Percentiles rank a stretch among this genome's conserved stretches.
phyloP scores from a whole-genome alignment of 1,140 invertebrate species.

The Dryas iulia region DNA sequence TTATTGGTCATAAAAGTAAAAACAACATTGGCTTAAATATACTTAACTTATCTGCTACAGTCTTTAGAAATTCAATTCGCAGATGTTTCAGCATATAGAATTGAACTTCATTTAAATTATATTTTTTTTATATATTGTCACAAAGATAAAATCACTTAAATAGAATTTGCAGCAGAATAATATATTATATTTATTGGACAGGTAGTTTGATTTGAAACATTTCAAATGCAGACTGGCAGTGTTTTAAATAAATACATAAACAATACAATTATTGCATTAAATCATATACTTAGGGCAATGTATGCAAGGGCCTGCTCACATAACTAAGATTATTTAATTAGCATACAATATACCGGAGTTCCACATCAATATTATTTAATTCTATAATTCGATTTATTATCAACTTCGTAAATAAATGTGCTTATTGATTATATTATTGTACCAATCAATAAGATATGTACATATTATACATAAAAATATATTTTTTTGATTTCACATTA shows the following conservation, averaged over 20 bases:
- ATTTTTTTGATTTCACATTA: slow-evolving; percentile 24
- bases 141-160: slow-evolving; percentile 38
- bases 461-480: slow-evolving; percentile 48
- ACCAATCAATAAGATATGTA: slow-evolving; percentile 40
- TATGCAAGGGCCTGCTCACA: slow-evolving; percentile 62
- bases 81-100: slow-evolving; percentile 14
- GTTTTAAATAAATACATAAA: slow-evolving; percentile 34
- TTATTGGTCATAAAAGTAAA: slow-evolving; percentile 75
- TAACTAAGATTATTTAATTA: slow-evolving; percentile 31
- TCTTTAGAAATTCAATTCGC: slow-evolving; percentile 48
- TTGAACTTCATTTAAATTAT: slow-evolving; percentile 37
- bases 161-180: slow-evolving; percentile 35
- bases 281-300: slow-evolving; percentile 33
- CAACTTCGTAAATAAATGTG: slow-evolving; percentile 46
- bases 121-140: slow-evolving; percentile 35
- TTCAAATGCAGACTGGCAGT: slow-evolving; percentile 49
- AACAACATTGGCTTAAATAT: slow-evolving; percentile 64
- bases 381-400: slow-evolving; percentile 34
- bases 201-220: slow-evolving; percentile 15
- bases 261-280: slow-evolving; percentile 34
- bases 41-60: slow-evolving; percentile 60
- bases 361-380: slow-evolving; percentile 50
- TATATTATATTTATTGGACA: slow-evolving; percentile 35
- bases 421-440: slow-evolving; percentile 31
- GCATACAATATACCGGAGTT: slow-evolving; percentile 43